These are phyloP conservation scores for Oikopleura dioica DNA, from an alignment of 23 tunicate species.

Conservation along the genomic window DNA sequence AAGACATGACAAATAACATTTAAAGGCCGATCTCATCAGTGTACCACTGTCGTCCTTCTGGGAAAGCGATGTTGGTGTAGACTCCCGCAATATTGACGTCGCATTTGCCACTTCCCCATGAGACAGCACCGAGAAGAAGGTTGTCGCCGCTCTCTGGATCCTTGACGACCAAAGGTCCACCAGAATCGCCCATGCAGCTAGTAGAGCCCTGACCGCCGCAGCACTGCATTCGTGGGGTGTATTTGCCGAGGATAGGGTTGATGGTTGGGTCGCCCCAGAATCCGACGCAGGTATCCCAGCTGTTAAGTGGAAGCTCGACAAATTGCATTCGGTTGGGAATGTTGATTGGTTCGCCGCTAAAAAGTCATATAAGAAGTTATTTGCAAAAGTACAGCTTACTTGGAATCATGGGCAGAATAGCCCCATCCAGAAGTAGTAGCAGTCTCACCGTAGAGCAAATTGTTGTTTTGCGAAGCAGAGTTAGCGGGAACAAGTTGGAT, in stretches of 20 bases:
- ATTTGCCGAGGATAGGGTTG: neutral
- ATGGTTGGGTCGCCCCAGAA: neutral
- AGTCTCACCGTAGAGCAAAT: neutral
- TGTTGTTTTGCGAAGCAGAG: neutral
- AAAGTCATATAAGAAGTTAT: too few species aligned
- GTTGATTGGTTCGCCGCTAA: neutral
- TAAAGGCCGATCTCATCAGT: neutral
- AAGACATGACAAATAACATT: too few species aligned
- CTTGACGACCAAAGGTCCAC: slow-evolving; percentile 19
- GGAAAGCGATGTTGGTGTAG: slow-evolving; percentile 17
- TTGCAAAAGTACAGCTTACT: too few species aligned
- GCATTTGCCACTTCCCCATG: slow-evolving; percentile 18
- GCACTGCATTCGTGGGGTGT: slow-evolving; percentile 20
- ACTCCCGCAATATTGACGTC: slow-evolving; percentile 3
- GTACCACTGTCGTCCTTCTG: neutral
- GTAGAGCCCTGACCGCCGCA: slow-evolving; percentile 16
- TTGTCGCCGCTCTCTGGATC: neutral
- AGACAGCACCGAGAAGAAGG: slow-evolving; percentile 18
- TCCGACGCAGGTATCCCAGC: neutral
- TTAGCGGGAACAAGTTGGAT: neutral
- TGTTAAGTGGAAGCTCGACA: neutral
- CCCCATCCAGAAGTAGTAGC: neutral
- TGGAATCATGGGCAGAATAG: neutral
- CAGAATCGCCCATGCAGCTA: slow-evolving; percentile 24
- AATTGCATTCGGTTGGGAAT: neutral